Evolutionary conservation across 2,797 vertebrate species (phyloP), one percentile per base, ranked within the genome.

Genomic region (Hapalemur alaotrensis): DNA sequence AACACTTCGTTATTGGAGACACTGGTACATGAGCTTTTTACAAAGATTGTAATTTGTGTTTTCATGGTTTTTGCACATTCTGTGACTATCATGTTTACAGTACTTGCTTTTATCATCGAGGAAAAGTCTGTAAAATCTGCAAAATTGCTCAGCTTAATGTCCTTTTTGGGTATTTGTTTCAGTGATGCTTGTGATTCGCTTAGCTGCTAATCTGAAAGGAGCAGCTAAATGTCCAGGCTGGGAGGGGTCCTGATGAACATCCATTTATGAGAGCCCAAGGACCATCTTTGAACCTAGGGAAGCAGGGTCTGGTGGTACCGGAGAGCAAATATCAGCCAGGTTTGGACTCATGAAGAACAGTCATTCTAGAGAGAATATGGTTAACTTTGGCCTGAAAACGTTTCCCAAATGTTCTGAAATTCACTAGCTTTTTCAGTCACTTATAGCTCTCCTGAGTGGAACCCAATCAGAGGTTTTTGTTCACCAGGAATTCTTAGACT

Each of bases 31-130:
- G 38, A 86, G 13, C 43, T 73, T 30, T 96, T 96, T 86, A 50
- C 65, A 80, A 96, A 93, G 70, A 85, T 48, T 85, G 14, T 78
- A 96, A 94, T 91, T 96, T 89, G 41, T 43, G 32, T 89, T 96
- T 95, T 96, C 70, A 72, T 87, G 67, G 17, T 35, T 93, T 95
- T 83, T 91, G 22, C 18, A 79, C 67, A 92, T 86, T 67, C 67
- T 67, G 41, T 93, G 50, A 88, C 69, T 94, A 30, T 88, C 81
- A 91, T 85, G 10, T 94, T 88, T 91, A 79, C 1, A 79, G n/a
- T 38, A 78, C 48, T 79, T 79, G 32, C 22, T 88, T 95, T 96
- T 94, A 83, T 94, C 50, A 92, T 54, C 59, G 86, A 91, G 43
- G 32, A 43, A 87, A 84, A 57, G 7, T 84, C n/a, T 79, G 8